A percentile compares a stretch with the other conserved stretches of the same genome.
These are phyloP conservation scores for Taphrorychus bicolor DNA, from an alignment of 2,888 invertebrate genomes.

Conservation along the genomic window DNA sequence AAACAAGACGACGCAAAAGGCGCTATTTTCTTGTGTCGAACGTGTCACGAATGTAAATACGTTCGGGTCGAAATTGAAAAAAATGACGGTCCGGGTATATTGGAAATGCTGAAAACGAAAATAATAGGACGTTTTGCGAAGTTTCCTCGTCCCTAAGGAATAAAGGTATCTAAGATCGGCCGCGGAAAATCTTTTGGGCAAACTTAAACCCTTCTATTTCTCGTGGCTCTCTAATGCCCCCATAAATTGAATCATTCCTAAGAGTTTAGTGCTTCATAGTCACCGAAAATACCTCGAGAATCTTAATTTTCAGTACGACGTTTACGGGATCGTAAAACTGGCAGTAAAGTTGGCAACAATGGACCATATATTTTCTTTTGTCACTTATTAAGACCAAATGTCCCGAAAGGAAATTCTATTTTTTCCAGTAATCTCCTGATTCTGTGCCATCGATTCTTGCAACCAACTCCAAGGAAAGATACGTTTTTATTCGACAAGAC, in stretches of 20 bases:
- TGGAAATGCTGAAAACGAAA: constrained; percentile 39
- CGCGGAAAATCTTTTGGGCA: not conserved
- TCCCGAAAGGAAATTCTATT: not conserved
- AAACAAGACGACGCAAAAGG: constrained; percentile 38
- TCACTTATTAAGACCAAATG: constrained; percentile 21
- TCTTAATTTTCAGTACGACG: constrained; percentile 22
- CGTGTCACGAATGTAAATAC: constrained; percentile 39
- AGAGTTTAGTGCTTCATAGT: constrained; percentile 19
- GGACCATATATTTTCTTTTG: constrained; percentile 25
- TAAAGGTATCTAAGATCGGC: constrained; percentile 21
- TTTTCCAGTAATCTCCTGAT: constrained; percentile 6
- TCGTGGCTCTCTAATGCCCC: not conserved
- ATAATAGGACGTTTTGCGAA: constrained; percentile 35
- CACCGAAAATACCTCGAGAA: constrained; percentile 10
- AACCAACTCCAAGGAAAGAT: not conserved
- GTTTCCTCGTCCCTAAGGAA: constrained; percentile 14
- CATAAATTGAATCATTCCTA: constrained; percentile 21
- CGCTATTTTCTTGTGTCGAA: constrained; percentile 37
- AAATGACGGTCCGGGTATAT: constrained; percentile 31
- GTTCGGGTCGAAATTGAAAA: constrained; percentile 35
- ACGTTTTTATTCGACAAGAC: constrained; percentile 5
- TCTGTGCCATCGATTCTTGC: not conserved
- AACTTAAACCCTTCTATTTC: not conserved
- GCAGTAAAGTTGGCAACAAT: constrained; percentile 31
- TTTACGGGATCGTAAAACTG: constrained; percentile 22